Base-by-base conservation (phyloP, 1,140 invertebrate species). In the Rhagoletis pomonella region DNA sequence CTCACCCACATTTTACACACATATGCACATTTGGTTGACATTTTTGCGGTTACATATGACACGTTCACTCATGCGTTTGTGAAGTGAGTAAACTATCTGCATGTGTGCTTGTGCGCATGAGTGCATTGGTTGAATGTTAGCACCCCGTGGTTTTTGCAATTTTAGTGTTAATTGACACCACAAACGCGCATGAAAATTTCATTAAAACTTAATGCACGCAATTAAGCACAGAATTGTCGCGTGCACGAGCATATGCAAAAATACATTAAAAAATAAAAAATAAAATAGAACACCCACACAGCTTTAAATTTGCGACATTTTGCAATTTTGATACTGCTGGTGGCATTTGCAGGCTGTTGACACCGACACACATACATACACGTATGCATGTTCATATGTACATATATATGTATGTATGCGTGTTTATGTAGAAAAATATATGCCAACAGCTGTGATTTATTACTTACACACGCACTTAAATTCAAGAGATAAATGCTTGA, bases 161-260 rank as follows among this genome's bases (percentile, higher is more conserved):
- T 81, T 81, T 58, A 81, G 73, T 81, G 73, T 81, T 81, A 81
- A 81, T 81, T 81, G 73, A 81, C 73, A 81, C 73, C 73, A 81
- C 73, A 81, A 81, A 81, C 73, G 73, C 73, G 73, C 73, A 81
- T 81, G 73, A 81, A 55, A 81, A 58, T 81, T 81, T 81, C 73
- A 81, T 81, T 81, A 81, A 81, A 81, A 81, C 73, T 81, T 81
- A 81, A 81, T 81, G 73, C 73, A 81, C 73, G 47, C 73, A 81
- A 81, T 81, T 81, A 81, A 81, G 73, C 73, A 81, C 73, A 81
- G 73, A 81, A 81, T 81, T 81, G 73, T 81, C 73, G 67, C 67
- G 39, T 39, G 29, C 19, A 69, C 65, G 29, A 29, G 29, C 29
- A 77, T 44, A 77, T 29, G 4, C 65, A 77, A 14, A 77, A 5